Evolutionary conservation across 2,888 invertebrate species (phyloP), one percentile per base, ranked within the genome.

Genomic region (Drosophila tanythrix): DNA sequence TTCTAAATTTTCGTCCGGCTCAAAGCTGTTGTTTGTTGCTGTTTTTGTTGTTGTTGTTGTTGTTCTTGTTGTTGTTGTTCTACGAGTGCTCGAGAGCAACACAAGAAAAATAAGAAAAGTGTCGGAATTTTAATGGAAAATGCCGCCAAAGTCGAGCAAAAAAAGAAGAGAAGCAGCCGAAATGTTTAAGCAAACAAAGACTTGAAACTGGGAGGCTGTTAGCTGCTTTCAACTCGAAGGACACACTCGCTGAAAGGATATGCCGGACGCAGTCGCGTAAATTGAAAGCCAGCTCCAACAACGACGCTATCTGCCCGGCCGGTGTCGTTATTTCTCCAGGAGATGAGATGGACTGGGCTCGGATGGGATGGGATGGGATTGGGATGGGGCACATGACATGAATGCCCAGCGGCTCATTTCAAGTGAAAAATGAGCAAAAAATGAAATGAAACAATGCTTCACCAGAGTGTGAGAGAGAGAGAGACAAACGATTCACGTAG

Each of bases 121-220:
- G 86, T 76, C 76, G 92, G 91, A 92, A 91, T 92, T 91, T 92
- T 91, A 91, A 91, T 91, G 90, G 91, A 91, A 91, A 91, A 91
- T 89, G 84, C 90, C 88, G 82, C 84, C 80, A 90, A 89, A 81
- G 84, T 80, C 81, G 31, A 31, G 70, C 25, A 15, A 15, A 4
- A 73, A 66, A 68, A 78, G 81, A 25, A 31, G n/a, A 51, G 51
- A 27, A n/a, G 27, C 36, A 15, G 25, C 25, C 25, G 13, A 43
- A 81, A 79, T 80, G 76, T 80, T 86, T 85, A 88, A 84, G 76
- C 89, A 91, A 89, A 87, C 87, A 87, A 82, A 79, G 75, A 62
- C 71, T 72, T 63, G 72, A 69, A 70, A 79, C 76, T 75, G 75
- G 76, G 74, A 76, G 81, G 75, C 82, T 79, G 77, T 82, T 75